A percentile compares a stretch with the other conserved stretches of the same genome.
These are phyloP conservation scores for Acipenser transmontanus DNA, from an alignment of 2,797 vertebrate species.

Conservation along the genomic window DNA sequence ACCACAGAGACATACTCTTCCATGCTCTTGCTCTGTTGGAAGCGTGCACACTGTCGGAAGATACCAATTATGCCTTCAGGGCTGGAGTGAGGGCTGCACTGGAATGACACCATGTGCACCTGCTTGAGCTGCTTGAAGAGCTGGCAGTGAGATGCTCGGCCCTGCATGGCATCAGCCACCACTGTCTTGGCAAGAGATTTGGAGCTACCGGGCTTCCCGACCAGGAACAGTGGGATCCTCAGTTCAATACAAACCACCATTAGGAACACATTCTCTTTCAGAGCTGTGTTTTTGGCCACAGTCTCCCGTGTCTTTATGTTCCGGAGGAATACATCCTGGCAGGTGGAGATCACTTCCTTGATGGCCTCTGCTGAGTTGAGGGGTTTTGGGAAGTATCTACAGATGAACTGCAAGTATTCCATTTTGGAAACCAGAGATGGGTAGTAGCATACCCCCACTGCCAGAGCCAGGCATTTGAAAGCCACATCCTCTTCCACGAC, in stretches of 20 bases:
- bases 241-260: conserved; percentile 72
- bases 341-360: conserved; percentile 47
- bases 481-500: conserved; percentile 2
- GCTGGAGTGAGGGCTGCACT: conserved; percentile 73
- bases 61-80: conserved; percentile 70
- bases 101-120: conserved; percentile 70
- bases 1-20: conserved; percentile 66
- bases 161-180: conserved; percentile 64
- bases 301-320: conserved; percentile 52
- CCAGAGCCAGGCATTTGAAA: conserved; percentile 56
- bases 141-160: conserved; percentile 46
- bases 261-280: conserved; percentile 72
- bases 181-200: conserved; percentile 73
- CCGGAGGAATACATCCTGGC: conserved; percentile 57
- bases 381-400: conserved; percentile 36
- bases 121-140: conserved; percentile 61
- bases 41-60: conserved; percentile 65
- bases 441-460: conserved; percentile 67
- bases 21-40: conserved; percentile 66
- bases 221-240: conserved; percentile 66
- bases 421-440: conserved; percentile 53
- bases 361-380: conserved; percentile 25
- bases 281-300: conserved; percentile 61
- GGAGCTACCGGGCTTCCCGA: conserved; percentile 72
- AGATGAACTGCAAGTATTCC: conserved; percentile 49